Base-by-base conservation (phyloP, 2,113 vertebrate genomes). In the Dromaius novaehollandiae region DNA sequence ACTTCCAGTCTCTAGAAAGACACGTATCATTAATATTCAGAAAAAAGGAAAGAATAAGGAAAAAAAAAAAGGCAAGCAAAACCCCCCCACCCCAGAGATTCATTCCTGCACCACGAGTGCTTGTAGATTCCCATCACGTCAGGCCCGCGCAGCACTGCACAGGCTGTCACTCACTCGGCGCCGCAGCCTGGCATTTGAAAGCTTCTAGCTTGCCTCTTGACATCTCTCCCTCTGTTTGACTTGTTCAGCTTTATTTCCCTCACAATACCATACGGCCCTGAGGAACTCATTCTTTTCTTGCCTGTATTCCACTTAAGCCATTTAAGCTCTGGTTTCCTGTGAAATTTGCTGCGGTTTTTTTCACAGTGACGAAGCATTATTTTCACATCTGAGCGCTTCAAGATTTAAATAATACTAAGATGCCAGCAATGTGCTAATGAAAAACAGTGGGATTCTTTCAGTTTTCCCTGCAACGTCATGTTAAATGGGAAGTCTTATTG, bases 171-270 rank as follows among this genome's bases (percentile, higher is more conserved):
- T 96, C 55, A 46, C 78, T 92, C 42, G 0, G 0, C 70, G 93
- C 75, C 78, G 90, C 86, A 88, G 84, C 50, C 55, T 92, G 94
- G 86, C 82, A 76, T 97, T 95, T 93, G 60, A 95, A 96, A 95
- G 40, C 55, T 81, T 96, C 83, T 88, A 64, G 68, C 32, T 93
- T 95, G 56, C 83, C 87, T 94, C 92, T 94, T 93, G 87, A 96
- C 82, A 93, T 96, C 82, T 90, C 73, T 89, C 48, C 48, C 82
- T 97, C 79, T 79, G 50, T 92, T 97, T 92, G 82, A 95, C 71
- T 89, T 44, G 13, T 82, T 97, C 63, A 32, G 68, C 28, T 93
- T 94, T 73, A 60, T 93, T 98, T 97, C 46, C 65, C 89, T 97
- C 84, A 95, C 87, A 92, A 73, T 86, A 96, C 82, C 90, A 71